Evolutionary conservation across 92 coral and sea anemone species (phyloP), one percentile per base, ranked within the genome.

Genomic region (Epizoanthus stellaris): DNA sequence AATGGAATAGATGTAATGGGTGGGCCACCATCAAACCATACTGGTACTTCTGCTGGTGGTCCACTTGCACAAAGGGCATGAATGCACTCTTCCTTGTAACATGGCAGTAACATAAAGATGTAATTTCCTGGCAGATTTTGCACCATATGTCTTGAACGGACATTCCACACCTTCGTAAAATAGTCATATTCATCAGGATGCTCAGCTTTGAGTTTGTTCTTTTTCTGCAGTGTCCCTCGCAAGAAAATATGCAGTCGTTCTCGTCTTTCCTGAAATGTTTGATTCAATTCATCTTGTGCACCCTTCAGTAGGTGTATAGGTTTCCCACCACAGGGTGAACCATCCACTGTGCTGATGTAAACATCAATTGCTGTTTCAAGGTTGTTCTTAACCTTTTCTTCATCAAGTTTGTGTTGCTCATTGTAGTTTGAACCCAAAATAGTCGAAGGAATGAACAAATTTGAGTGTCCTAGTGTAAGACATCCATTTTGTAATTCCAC

Each of bases 11-110:
- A 81, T 21, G 85, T 66, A 4, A 90, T 62, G 8, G 87, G 85
- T 15, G 89, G 94, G 10, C 91, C 94, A 80, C 81, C 85, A 0
- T 67, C 71, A 68, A 76, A 87, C 94, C 91, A 87, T 36, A 72
- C 79, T 19, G 70, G 63, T 54, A 72, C 87, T 6, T 58, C 76
- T n/a, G 81, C 86, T 47, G 91, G 87, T 21, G 20, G 42, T 17
- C 90, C 88, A 20, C 23, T 64, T 23, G 71, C 61, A 73, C 91
- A 91, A 16, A 75, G 64, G 3, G 91, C 87, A 81, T 91, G 94
- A 16, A 80, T 21, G 58, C 94, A 91, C 39, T 64, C 82, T 12
- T 66, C 49, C 70, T 91, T 77, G 70, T 85, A 91, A 57, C 94
- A 88, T 20, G 86, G 89, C n/a, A 73, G 34, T 17, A 89, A 59